Evolutionary conservation across 2,113 vertebrate species (phyloP), one percentile per base, ranked within the genome.

Genomic region (Pseudopipra pipra): DNA sequence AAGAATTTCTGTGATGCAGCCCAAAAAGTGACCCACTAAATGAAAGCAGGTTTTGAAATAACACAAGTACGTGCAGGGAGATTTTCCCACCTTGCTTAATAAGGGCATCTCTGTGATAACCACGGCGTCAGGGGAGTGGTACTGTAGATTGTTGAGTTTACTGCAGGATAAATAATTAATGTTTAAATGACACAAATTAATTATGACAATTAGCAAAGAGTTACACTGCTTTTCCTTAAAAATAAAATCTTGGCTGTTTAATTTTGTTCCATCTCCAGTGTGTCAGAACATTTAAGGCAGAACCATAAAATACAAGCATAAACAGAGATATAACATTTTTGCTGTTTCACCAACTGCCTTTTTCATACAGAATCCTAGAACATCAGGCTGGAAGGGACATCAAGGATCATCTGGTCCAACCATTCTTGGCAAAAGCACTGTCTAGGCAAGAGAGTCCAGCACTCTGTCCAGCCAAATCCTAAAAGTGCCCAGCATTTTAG

Each of bases 91-190:
- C 1, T 4, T 37, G 35, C 46, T 72, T 81, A 61, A n/a, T 84
- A 54, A 90, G 11, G 37, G 67, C 30, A 62, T 93, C 55, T 6
- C 1, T 81, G 51, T 78, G 80, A 78, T 67, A 77, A 80, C 73
- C 39, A 25, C 33, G n/a, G 56, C 5, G 11, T 56, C 52, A 51
- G 31, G 73, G 76, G 80, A 95, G 21, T 81, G 91, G 73, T 67
- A 30, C 47, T 35, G 65, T 52, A 41, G 87, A 52, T 74, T 74
- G 76, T 65, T 52, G 65, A 95, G 62, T 93, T 90, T 91, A 41
- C 66, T 85, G 73, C 33, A n/a, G 56, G 70, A 92, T 96, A 95
- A 94, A 96, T 95, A 91, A 97, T 92, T 95, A 75, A 95, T 82
- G 61, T 91, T 91, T 77, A 65, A 73, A 43, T 94, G 80, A 75